Percentiles rank a stretch among this genome's conserved stretches.
Evolutionary conservation across 1,140 invertebrate species (phyloP).

Genomic region (Gryllus bimaculatus): DNA sequence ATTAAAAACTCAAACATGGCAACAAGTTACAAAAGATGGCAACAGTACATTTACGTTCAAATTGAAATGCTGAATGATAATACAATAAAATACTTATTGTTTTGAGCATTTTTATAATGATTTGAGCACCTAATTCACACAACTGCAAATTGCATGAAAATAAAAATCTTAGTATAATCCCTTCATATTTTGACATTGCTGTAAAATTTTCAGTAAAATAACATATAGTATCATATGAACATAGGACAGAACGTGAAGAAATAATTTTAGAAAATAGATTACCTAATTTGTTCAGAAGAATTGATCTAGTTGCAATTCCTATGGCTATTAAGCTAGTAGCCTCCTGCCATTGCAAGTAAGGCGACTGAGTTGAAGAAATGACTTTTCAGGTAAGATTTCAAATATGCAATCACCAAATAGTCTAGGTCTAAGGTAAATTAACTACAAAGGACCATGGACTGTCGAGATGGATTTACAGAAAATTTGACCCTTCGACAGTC

Average conservation of each 20-base stretch:
- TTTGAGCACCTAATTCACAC: not conserved
- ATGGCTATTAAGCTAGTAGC: not conserved
- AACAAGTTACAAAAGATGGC: constrained; percentile 7
- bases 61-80: not conserved
- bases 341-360: not conserved
- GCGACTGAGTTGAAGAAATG: not conserved
- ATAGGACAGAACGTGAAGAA: not conserved
- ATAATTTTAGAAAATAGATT: not conserved
- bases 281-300: not conserved
- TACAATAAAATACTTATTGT: not conserved
- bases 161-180: not conserved
- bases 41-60: not conserved
- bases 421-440: constrained; percentile 9
- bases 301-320: not conserved
- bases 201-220: not conserved
- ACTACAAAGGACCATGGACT: constrained; percentile 14
- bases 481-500: constrained; percentile 7
- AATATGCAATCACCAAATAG: constrained; percentile 13
- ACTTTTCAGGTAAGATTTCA: not conserved
- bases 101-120: not conserved
- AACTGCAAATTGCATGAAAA: not conserved
- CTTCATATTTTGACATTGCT: not conserved
- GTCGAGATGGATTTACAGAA: constrained; percentile 1
- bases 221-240: not conserved
- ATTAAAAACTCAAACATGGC: not conserved